Base-by-base conservation (phyloP, 2,113 vertebrate genomes). In the Willisornis vidua region DNA sequence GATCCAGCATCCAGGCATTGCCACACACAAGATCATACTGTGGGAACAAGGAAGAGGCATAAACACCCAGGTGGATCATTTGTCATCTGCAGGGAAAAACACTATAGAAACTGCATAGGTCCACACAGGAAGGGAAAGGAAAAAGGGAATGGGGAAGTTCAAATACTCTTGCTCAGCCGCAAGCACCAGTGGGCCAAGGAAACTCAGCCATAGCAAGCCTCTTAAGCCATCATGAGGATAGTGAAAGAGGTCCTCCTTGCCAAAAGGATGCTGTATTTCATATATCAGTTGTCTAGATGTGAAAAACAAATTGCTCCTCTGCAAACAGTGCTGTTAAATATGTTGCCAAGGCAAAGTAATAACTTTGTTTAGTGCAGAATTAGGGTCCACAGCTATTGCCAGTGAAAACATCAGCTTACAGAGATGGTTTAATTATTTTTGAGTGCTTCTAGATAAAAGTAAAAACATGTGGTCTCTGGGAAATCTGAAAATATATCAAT, bases 21-120 rank as follows among this genome's bases (percentile, higher is more conserved):
- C 88, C 75, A 19, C 99, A 99, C 92, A 99, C 99, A 51, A 99
- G 98, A 92, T 99, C 97, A 79, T 99, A 99, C 99, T 99, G 97
- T n/a, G 39, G 90, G 83, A 91, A 92, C 29, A 87, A 92, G 96
- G n/a, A 76, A 95, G 86, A 95, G 8, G 9, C 19, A 49, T 74
- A 22, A 93, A 61, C 29, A 55, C 25, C 19, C 20, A 55, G 29
- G 63, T 43, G 28, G 23, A 22, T 54, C 14, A 61, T 19, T 90
- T 19, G 29, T 49, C 28, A 73, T 10, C 35, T 51, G 66, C n/a
- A 43, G 51, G 77, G 31, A 14, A 70, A 84, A 86, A 46, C 1
- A 3, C 31, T 90, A 75, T 10, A 63, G 35, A 52, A 54, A 37
- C 35, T 89, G 48, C 37, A 57, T 2, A 54, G 33, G 9, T 26